These are phyloP conservation scores for Pinna nobilis DNA, from an alignment of 1,140 invertebrate genomes.

Conservation along the genomic window DNA sequence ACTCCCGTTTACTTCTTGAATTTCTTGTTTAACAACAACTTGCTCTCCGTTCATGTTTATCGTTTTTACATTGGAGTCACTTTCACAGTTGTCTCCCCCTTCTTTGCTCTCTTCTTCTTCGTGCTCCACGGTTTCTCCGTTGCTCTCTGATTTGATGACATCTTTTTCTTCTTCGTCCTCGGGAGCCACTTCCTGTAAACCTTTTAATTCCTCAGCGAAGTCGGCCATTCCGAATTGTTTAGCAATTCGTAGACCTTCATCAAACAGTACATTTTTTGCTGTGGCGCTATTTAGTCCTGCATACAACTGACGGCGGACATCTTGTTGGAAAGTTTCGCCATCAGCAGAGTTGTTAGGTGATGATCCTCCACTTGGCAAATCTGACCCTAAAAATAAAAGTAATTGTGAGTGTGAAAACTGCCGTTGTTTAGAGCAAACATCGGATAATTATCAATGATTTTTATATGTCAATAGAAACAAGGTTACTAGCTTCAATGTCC, in stretches of 20 bases:
- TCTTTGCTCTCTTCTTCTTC: not conserved
- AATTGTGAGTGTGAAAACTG: too few relatives aligned
- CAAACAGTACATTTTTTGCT: conserved; percentile 65
- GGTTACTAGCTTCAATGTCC: too few relatives aligned
- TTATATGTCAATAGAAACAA: too few relatives aligned
- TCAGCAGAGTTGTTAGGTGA: conserved; percentile 48
- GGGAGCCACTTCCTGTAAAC: conserved; percentile 46
- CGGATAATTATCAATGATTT: too few relatives aligned
- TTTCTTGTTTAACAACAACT: too few relatives aligned
- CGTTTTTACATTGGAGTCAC: too few relatives aligned
- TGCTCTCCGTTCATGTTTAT: too few relatives aligned
- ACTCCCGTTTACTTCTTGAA: too few relatives aligned
- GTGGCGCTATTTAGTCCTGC: conserved; percentile 37
- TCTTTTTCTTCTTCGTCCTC: conserved; percentile 18
- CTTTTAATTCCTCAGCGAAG: conserved; percentile 68
- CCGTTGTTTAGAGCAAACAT: too few relatives aligned
- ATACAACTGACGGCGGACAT: conserved; percentile 30
- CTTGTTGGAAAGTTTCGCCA: conserved; percentile 36
- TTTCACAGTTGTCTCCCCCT: not conserved
- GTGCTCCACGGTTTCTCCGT: not conserved
- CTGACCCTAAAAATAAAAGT: conserved; percentile 26
- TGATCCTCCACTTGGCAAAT: conserved; percentile 46
- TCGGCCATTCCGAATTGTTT: conserved; percentile 73
- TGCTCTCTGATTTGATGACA: not conserved
- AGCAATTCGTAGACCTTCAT: conserved; percentile 71